phyloP scores from a whole-genome alignment of 2,797 vertebrate genomes.

The Anguilla pacifica region DNA sequence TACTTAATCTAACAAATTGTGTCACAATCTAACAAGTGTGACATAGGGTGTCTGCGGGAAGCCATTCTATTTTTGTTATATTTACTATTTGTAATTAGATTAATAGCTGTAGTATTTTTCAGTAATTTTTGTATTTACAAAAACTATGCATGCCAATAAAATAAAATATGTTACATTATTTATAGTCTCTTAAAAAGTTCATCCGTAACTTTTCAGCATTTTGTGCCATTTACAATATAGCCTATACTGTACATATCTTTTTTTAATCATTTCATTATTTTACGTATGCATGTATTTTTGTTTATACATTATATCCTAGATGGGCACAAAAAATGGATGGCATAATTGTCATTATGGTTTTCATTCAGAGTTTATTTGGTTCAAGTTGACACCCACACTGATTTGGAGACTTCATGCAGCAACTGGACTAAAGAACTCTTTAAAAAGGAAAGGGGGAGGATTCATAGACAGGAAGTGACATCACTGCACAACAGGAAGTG shows the following conservation, averaged over 20 bases:
- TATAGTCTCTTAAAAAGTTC: slow-evolving; percentile 98
- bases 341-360: slow-evolving; percentile 64
- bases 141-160: slow-evolving; percentile 96
- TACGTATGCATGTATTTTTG: slow-evolving; percentile 65
- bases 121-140: slow-evolving; percentile 92
- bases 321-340: slow-evolving; percentile 66
- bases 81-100: slow-evolving; percentile 76
- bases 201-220: slow-evolving; percentile 82
- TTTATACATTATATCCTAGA: slow-evolving; percentile 75
- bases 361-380: slow-evolving; percentile 78
- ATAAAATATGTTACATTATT: slow-evolving; percentile 99
- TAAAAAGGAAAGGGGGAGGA: slow-evolving; percentile 63
- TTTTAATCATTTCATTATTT: slow-evolving; percentile 54
- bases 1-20: slow-evolving; percentile 23
- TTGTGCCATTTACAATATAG: slow-evolving; percentile 93
- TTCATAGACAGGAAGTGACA: slow-evolving; percentile 76
- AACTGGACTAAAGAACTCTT: slow-evolving; percentile 73
- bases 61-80: slow-evolving; percentile 91
- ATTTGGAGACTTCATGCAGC: slow-evolving; percentile 76
- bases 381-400: slow-evolving; percentile 76
- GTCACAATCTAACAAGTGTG: slow-evolving; percentile 88
- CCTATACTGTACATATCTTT: slow-evolving; percentile 88
- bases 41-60: slow-evolving; percentile 97
- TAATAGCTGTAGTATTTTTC: slow-evolving; percentile 82
- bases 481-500: slow-evolving; percentile 65